phyloP scores from a whole-genome alignment of 2,797 vertebrate species.

The Podarcis lilfordi region DNA sequence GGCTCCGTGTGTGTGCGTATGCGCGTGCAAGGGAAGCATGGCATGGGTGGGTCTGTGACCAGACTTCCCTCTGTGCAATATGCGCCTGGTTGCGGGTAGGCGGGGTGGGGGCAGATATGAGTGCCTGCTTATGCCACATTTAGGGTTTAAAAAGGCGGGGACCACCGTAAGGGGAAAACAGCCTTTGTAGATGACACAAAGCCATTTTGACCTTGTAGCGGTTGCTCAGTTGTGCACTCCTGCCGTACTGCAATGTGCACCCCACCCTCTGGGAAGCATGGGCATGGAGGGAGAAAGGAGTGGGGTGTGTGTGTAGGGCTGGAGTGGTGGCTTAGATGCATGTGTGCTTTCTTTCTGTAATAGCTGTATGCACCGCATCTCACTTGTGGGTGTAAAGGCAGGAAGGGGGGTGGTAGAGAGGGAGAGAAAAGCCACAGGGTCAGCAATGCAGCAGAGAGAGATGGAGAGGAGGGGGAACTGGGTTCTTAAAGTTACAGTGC shows the following conservation, averaged over 20 bases:
- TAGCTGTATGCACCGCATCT: background rate
- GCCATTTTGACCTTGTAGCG: constrained; percentile 23
- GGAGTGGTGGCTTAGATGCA: background rate
- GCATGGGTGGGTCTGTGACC: background rate
- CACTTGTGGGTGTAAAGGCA: background rate
- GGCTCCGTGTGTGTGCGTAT: background rate
- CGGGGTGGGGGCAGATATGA: background rate
- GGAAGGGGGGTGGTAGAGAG: background rate
- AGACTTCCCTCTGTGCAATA: background rate
- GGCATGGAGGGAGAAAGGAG: background rate
- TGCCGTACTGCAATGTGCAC: background rate
- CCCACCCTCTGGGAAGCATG: background rate
- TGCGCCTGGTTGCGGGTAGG: background rate
- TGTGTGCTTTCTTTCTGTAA: background rate
- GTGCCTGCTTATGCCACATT: background rate
- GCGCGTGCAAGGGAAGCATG: background rate
- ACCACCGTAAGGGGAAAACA: background rate
- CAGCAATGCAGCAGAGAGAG: constrained; percentile 16
- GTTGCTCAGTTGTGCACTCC: too few relatives aligned
- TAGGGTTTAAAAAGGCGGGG: background rate
- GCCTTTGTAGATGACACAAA: background rate
- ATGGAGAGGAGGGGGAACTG: background rate
- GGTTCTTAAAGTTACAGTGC: constrained; percentile 12
- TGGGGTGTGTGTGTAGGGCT: background rate
- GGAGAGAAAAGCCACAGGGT: background rate